Evolutionary conservation across 2,113 vertebrate genomes (phyloP), one percentile per base, ranked within the genome.

Genomic region (Notothenia rossii): DNA sequence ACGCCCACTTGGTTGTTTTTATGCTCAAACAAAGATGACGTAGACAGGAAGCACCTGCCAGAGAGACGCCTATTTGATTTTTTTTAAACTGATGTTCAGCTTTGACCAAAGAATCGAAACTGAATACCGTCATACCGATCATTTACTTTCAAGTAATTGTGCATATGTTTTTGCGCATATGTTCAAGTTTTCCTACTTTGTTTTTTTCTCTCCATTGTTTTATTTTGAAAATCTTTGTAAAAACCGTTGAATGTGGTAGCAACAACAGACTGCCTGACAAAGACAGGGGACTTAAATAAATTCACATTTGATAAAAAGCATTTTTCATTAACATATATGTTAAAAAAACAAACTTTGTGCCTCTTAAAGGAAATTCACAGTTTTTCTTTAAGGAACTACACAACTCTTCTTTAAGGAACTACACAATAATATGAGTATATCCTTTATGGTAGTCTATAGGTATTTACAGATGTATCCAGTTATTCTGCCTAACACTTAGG

Each of bases 1-100:
- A 55, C 86, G 81, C 84, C 83, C 86, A 79, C 87, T 78, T 9
- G 4, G 50, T 71, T 88, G 89, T 75, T 90, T 92, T 94, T 93
- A 92, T 92, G 79, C 83, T 73, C 64, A 15, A 50, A 68, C 68
- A 2, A 12, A 3, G 50, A 72, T 81, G 88, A 93, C 92, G 91
- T 73, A 64, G 18, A 43, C 88, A 83, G 93, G 91, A 92, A 92
- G 74, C 65, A 12, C 14, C 64, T 18, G 46, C 3, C 58, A 17
- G 10, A 11, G 46, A 74, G 12, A 87, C 86, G 82, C 89, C 77
- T 8, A 3, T 36, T 12, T 45, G 7, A 25, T 10, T 14, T 2
- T 10, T 18, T 54, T 11, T n/a, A 33, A 15, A 65, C 15, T 46
- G 49, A 72, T 72, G 29, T 6, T 17, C 2, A 25, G 20, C 40